Percentiles rank a stretch among this genome's conserved stretches.
phyloP scores from a whole-genome alignment of 2,888 invertebrate genomes.

The Coelinius sp. region DNA sequence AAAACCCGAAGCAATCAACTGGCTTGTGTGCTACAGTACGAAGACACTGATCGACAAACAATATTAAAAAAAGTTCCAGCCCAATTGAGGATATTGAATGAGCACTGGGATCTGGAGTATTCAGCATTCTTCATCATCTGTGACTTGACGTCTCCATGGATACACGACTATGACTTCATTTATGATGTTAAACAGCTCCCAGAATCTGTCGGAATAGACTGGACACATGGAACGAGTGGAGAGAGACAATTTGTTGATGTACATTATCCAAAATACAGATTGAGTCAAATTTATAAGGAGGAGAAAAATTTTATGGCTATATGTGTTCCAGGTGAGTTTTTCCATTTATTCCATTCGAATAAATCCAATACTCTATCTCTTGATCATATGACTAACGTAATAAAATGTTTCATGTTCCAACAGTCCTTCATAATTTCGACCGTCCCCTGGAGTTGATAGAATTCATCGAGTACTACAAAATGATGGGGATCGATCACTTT shows the following conservation, averaged over 20 bases:
- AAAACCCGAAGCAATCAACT: slow-evolving; percentile 31
- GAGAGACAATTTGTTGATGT: slow-evolving; percentile 40
- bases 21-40: slow-evolving; percentile 47
- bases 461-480: slow-evolving; percentile 71
- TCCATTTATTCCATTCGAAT: too few species aligned
- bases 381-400: too few species aligned
- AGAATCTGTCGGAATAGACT: slow-evolving; percentile 40
- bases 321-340: slow-evolving; percentile 48
- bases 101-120: slow-evolving; percentile 71
- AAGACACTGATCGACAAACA: slow-evolving; percentile 40
- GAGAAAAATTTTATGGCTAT: slow-evolving; percentile 44
- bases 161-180: slow-evolving; percentile 26
- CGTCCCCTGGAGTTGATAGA: slow-evolving; percentile 71
- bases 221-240: not conserved
- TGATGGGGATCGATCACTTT: slow-evolving; percentile 71
- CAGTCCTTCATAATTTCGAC: slow-evolving; percentile 69
- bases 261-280: slow-evolving; percentile 44
- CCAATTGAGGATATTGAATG: slow-evolving; percentile 62
- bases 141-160: slow-evolving; percentile 54
- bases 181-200: slow-evolving; percentile 43
- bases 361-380: too few species aligned
- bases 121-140: slow-evolving; percentile 70
- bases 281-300: slow-evolving; percentile 26
- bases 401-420: slow-evolving; percentile 42
- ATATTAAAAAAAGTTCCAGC: not conserved